phyloP scores from a whole-genome alignment of 2,888 invertebrate genomes.

The Diploptera punctata region DNA sequence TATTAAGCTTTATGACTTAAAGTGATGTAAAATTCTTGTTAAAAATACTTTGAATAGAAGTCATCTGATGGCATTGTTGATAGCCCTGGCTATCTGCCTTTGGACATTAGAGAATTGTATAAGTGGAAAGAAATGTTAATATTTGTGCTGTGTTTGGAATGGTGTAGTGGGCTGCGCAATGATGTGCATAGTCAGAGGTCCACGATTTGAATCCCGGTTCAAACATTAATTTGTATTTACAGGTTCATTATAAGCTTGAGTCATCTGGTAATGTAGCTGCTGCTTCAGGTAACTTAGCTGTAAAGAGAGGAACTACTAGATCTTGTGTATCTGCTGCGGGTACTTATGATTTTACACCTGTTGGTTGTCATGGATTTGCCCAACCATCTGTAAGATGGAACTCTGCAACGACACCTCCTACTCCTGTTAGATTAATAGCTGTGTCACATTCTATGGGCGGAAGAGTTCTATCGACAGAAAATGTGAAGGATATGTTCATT shows the following conservation, averaged over 20 bases:
- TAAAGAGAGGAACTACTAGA: slow-evolving; percentile 34
- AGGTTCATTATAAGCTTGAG: slow-evolving; percentile 43
- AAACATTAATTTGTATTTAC: too few relatives aligned
- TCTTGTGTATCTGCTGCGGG: slow-evolving; percentile 74
- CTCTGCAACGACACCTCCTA: slow-evolving; percentile 54
- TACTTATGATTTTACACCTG: slow-evolving; percentile 71
- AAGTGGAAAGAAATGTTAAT: too few relatives aligned
- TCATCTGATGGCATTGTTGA: too few relatives aligned
- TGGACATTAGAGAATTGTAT: too few relatives aligned
- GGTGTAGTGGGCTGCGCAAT: too few relatives aligned
- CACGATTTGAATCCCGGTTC: too few relatives aligned
- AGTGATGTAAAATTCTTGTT: too few relatives aligned
- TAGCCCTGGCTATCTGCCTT: too few relatives aligned
- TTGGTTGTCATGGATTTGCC: slow-evolving; percentile 82
- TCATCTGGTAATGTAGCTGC: slow-evolving; percentile 30
- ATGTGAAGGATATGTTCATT: slow-evolving; percentile 58
- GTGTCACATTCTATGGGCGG: slow-evolving; percentile 62
- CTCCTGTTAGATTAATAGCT: slow-evolving; percentile 57
- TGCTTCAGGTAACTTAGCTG: slow-evolving; percentile 6
- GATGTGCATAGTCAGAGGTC: too few relatives aligned
- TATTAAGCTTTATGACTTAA: too few relatives aligned
- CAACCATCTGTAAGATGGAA: slow-evolving; percentile 58
- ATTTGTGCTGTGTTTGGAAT: too few relatives aligned
- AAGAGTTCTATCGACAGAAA: slow-evolving; percentile 59
- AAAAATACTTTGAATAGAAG: too few relatives aligned